Base-by-base conservation (phyloP, 2,797 vertebrate genomes). In the Tragopan temminckii region DNA sequence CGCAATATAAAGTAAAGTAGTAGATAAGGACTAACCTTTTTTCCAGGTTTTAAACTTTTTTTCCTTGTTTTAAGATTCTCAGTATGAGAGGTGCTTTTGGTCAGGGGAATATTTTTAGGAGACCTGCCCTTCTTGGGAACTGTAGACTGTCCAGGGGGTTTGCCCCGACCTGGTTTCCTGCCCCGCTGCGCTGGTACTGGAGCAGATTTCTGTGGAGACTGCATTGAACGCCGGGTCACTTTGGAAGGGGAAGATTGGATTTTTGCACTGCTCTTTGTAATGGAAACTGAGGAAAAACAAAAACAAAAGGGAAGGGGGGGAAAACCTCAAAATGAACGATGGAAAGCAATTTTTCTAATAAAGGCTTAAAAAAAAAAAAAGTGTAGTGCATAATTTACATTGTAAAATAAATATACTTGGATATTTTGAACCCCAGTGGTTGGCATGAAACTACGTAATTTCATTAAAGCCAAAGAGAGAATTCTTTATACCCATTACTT, bases 31-130 rank as follows among this genome's bases (percentile, higher is more conserved):
- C 97, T 97, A 92, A 99, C 99, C 98, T 99, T 99, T 98, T 98
- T 99, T 93, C 98, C 98, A 25, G 98, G 98, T 91, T 98, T 99
- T 95, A 98, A 98, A 68, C 98, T 98, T 96, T 98, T 98, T 97
- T 98, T 99, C 96, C 98, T 99, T 75, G 98, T 97, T 95, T 98
- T 97, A 67, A 97, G 96, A 45, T 97, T 98, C 93, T 97, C 97
- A 36, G 95, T 80, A 59, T 93, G 94, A 90, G 97, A 90, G 71
- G 55, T 93, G 88, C 87, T 96, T 97, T 97, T 97, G 81, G 95
- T 95, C 33, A 96, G 43, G 69, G 97, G 88, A 80, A 78, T 83
- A 83, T 70, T 97, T 96, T 85, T 98, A 83, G 84, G 96, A 95
- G 92, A 97, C 97, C 62, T 98, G 97, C 98, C 98, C 96, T 98